Conservation (phyloP, 2,113 vertebrate genomes). For the Siniperca knerii region DNA sequence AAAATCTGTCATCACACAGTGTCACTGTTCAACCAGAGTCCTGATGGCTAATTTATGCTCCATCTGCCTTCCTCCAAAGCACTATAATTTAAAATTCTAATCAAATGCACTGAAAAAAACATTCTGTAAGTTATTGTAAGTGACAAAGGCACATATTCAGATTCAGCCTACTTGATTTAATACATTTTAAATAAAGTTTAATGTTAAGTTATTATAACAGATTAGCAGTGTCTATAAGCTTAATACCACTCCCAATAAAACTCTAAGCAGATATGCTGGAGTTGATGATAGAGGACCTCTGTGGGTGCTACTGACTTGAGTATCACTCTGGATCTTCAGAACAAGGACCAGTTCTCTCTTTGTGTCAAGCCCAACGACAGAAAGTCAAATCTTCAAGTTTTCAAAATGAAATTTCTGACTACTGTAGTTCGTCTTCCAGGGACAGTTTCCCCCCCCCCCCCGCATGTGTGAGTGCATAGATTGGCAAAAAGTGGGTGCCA, state of each 20-base stretch:
- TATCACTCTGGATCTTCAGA: background rate
- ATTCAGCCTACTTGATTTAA: background rate
- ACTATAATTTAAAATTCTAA: constrained; percentile 46
- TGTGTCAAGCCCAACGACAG: background rate
- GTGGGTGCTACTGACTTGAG: background rate
- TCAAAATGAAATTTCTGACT: background rate
- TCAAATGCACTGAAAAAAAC: constrained; percentile 2
- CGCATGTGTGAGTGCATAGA: constrained; percentile 15
- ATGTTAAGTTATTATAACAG: background rate
- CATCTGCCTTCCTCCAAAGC: constrained; percentile 52
- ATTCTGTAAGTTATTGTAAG: constrained; percentile 12
- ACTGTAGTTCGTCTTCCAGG: background rate
- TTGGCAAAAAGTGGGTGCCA: constrained; percentile 30
- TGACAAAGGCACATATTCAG: constrained; percentile 5
- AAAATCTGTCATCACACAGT: constrained; percentile 52
- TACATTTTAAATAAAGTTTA: background rate
- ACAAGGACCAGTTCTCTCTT: background rate
- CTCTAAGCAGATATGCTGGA: background rate
- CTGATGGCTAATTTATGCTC: constrained; percentile 66
- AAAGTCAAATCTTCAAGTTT: constrained; percentile 12
- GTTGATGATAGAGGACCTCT: background rate
- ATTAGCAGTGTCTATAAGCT: background rate
- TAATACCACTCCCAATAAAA: background rate
- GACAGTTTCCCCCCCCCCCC: background rate
- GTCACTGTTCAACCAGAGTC: constrained; percentile 30